A percentile compares a stretch with the other conserved stretches of the same genome.
These are phyloP conservation scores for Acanthis flammea DNA, from an alignment of 2,797 vertebrate species.

Conservation along the genomic window DNA sequence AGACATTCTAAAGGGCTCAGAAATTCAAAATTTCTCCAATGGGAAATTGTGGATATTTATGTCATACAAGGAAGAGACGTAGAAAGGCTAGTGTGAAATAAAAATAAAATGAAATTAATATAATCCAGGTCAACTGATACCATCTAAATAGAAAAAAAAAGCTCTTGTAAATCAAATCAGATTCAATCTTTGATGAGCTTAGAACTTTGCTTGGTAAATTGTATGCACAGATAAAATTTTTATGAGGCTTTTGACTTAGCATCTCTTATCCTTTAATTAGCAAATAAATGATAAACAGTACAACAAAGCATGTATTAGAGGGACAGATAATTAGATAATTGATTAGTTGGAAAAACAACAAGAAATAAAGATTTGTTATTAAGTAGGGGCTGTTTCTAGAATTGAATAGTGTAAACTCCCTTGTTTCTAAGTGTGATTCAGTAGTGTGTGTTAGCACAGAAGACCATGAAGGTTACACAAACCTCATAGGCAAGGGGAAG, in stretches of 20 bases:
- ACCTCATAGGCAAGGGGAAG: not conserved
- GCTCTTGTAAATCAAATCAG: not conserved
- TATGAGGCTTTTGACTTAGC: not conserved
- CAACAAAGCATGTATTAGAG: not conserved
- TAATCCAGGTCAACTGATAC: not conserved
- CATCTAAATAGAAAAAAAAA: not conserved
- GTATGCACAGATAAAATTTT: not conserved
- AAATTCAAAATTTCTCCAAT: not conserved
- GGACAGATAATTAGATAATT: not conserved
- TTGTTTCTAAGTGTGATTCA: not conserved
- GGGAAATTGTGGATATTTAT: not conserved
- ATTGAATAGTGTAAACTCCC: not conserved
- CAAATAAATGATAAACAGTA: not conserved
- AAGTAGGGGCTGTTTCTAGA: not conserved
- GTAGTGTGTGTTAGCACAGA: not conserved
- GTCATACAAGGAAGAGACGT: not conserved
- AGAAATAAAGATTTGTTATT: not conserved
- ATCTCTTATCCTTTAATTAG: not conserved
- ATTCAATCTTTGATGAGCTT: not conserved
- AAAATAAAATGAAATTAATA: not conserved
- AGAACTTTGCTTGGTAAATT: not conserved
- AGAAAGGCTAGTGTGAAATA: not conserved
- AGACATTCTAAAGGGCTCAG: not conserved
- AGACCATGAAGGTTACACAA: accelerated
- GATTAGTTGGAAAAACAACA: not conserved